Conservation (phyloP, 1,140 invertebrate species). For the Charaxes varanes region DNA sequence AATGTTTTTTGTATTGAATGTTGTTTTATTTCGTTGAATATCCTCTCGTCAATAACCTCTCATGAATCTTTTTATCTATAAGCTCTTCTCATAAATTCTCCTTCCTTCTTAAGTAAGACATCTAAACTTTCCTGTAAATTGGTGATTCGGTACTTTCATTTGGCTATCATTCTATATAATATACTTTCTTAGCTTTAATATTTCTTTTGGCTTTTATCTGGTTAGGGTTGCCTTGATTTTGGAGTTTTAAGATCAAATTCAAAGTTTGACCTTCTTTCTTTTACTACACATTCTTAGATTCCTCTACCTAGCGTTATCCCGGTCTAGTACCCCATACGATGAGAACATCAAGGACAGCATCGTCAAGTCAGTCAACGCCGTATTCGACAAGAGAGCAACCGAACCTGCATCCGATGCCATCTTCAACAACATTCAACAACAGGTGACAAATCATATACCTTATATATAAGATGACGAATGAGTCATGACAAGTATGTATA, state of each 20-base stretch:
- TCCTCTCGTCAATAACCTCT: conserved; percentile 1
- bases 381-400: conserved; percentile 63
- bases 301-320: too few species aligned
- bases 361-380: conserved; percentile 58
- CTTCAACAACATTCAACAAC: conserved; percentile 72
- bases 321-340: too few species aligned
- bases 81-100: neutral
- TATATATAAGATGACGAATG: too few species aligned
- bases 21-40: conserved; percentile 9
- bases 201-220: conserved; percentile 3
- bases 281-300: too few species aligned
- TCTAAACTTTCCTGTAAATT: conserved; percentile 1
- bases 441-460: too few species aligned
- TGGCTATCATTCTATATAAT: neutral
- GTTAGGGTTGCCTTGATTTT: too few species aligned
- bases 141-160: neutral
- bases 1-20: conserved; percentile 1
- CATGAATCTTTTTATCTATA: neutral
- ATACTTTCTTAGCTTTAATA: conserved; percentile 5
- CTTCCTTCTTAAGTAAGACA: neutral
- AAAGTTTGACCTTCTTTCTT: too few species aligned
- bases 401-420: conserved; percentile 41
- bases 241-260: too few species aligned
- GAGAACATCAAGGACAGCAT: conserved; percentile 64
- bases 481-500: too few species aligned